Evolutionary conservation across 2,797 vertebrate genomes (phyloP).

Genomic region (Ctenopoma kingsleyae): DNA sequence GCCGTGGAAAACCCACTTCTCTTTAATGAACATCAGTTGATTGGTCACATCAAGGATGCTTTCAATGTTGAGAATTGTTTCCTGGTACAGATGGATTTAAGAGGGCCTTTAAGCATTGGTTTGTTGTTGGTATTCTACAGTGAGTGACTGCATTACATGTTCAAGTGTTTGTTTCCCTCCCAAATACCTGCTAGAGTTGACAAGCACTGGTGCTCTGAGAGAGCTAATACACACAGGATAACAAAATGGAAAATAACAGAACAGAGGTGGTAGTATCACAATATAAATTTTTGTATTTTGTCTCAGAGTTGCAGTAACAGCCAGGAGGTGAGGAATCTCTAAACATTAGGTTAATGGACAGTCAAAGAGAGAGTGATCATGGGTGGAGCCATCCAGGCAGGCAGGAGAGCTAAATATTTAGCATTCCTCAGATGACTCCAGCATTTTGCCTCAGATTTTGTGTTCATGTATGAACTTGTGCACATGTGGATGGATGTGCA

Average conservation of each 20-base stretch:
- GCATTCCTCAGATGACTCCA: conserved; percentile 80
- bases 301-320: not conserved
- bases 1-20: conserved; percentile 31
- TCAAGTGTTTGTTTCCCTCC: conserved; percentile 61
- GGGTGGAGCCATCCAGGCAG: conserved; percentile 52
- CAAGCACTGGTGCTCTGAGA: not conserved
- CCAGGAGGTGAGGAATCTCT: not conserved
- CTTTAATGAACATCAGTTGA: conserved; percentile 32
- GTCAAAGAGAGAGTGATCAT: conserved; percentile 44
- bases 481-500: conserved; percentile 8
- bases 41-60: conserved; percentile 34
- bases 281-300: not conserved
- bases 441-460: conserved; percentile 46
- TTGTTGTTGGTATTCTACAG: conserved; percentile 44
- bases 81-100: conserved; percentile 32
- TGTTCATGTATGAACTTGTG: conserved; percentile 53
- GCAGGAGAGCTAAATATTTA: conserved; percentile 83
- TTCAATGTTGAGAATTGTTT: conserved; percentile 44
- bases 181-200: conserved; percentile 22
- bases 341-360: conserved; percentile 39
- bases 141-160: conserved; percentile 39
- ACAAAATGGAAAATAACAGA: not conserved
- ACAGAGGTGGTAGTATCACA: not conserved
- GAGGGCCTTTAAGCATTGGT: conserved; percentile 39
- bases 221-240: conserved; percentile 2